A percentile compares a stretch with the other conserved stretches of the same genome.
These are phyloP conservation scores for Heliconius aoede DNA, from an alignment of 2,888 invertebrate genomes.

Conservation along the genomic window DNA sequence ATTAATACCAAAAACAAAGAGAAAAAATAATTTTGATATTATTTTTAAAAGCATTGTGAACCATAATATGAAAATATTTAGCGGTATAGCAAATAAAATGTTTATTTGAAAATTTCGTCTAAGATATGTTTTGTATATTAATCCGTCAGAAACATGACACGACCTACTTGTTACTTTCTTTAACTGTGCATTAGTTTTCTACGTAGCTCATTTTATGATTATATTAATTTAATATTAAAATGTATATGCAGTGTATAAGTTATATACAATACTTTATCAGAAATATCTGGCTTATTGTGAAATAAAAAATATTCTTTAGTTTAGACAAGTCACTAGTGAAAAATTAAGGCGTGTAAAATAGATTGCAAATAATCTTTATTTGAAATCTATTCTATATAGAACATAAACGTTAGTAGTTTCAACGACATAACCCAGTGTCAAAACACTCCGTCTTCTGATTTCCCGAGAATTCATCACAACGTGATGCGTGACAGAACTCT, in stretches of 20 bases:
- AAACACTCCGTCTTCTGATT: too few relatives aligned
- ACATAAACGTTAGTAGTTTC: too few relatives aligned
- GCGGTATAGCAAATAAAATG: constrained; percentile 7
- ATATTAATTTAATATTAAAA: not conserved
- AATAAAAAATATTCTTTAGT: too few relatives aligned
- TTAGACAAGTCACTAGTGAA: too few relatives aligned
- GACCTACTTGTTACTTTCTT: constrained; percentile 15
- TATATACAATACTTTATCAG: not conserved
- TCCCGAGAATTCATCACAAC: too few relatives aligned
- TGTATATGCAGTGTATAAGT: not conserved
- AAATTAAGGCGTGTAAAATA: too few relatives aligned
- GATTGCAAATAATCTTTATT: too few relatives aligned
- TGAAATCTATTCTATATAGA: too few relatives aligned
- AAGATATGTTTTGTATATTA: constrained; percentile 16
- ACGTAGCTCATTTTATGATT: not conserved
- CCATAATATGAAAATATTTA: not conserved
- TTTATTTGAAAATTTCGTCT: constrained; percentile 3
- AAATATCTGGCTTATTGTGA: too few relatives aligned
- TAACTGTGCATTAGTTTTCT: not conserved
- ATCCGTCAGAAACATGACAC: constrained; percentile 5
- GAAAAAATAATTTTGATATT: not conserved
- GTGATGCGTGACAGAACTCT: too few relatives aligned
- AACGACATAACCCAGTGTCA: too few relatives aligned
- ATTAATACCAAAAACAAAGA: too few relatives aligned
- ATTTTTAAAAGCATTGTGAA: not conserved